Base-by-base conservation (phyloP, 2,113 vertebrate genomes). In the Campylomormyrus tamandua region DNA sequence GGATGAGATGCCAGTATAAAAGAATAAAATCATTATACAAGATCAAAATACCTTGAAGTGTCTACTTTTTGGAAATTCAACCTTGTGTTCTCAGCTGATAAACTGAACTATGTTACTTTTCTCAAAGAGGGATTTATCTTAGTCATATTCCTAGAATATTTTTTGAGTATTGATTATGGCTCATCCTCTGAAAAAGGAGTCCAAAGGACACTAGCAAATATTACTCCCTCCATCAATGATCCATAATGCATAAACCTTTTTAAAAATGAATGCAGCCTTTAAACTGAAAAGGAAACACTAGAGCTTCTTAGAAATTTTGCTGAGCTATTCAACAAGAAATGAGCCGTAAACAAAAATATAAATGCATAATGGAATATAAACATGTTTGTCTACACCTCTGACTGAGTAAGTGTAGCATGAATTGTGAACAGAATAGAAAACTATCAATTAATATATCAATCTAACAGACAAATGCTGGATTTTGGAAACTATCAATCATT, bases 171-270 rank as follows among this genome's bases (percentile, higher is more conserved):
- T 95, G 94, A 96, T 96, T 96, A 95, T 90, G 94, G 95, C 94
- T 96, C 95, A 95, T 31, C 93, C 90, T 93, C 92, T 87, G 96
- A 93, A 95, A 96, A 96, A 94, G 94, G 94, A 96, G 93, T 93
- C 95, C 95, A 96, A 95, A 95, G 95, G 92, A 92, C 92, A 83
- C 4, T 92, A 91, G 92, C 93, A 92, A 91, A 1, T 95, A 96
- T 96, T 95, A 95, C 94, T 96, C 94, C 93, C 94, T 90, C 91
- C 93, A 93, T 95, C 96, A 94, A 94, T 96, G 93, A 97, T 96
- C 96, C 96, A 96, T 97, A 96, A 96, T 96, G 94, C 95, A 96
- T 96, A 94, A 95, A 96, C 93, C 96, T 95, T 96, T 70, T 94
- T 56, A 96, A 97, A 97, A 96, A 96, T 97, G 95, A 95, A 97